Evolutionary conservation across 2,797 vertebrate genomes (phyloP).

Genomic region (Stomatorhinus walkeri): DNA sequence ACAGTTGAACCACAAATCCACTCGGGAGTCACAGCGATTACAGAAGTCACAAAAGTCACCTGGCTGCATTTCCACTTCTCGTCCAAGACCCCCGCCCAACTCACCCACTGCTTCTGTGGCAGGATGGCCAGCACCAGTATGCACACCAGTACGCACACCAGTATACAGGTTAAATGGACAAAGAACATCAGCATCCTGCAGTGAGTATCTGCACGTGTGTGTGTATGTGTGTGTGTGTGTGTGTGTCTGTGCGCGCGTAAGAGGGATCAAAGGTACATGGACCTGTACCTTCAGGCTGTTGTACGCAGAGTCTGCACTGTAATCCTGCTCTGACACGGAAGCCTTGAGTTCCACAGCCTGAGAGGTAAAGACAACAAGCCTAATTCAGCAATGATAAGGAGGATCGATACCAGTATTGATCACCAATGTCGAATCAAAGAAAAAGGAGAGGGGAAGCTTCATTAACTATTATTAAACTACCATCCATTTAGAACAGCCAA

Average conservation of each 20-base stretch:
- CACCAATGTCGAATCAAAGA: background rate
- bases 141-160: background rate
- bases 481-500: background rate
- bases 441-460: background rate
- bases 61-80: background rate
- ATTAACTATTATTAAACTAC: background rate
- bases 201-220: background rate
- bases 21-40: background rate
- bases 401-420: background rate
- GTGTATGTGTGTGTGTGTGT: background rate
- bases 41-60: background rate
- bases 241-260: background rate
- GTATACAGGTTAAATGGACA: slow-evolving; percentile 38
- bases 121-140: slow-evolving; percentile 31
- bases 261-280: slow-evolving; percentile 2
- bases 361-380: slow-evolving; percentile 13
- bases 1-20: background rate
- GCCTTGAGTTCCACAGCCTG: slow-evolving; percentile 62
- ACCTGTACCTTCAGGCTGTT: slow-evolving; percentile 81
- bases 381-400: background rate
- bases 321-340: slow-evolving; percentile 55
- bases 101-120: slow-evolving; percentile 40
- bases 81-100: slow-evolving; percentile 17
- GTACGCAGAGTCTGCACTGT: slow-evolving; percentile 74
- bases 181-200: slow-evolving; percentile 34